Evolutionary conservation across 2,113 vertebrate species (phyloP).

Genomic region (Thunnus thynnus): DNA sequence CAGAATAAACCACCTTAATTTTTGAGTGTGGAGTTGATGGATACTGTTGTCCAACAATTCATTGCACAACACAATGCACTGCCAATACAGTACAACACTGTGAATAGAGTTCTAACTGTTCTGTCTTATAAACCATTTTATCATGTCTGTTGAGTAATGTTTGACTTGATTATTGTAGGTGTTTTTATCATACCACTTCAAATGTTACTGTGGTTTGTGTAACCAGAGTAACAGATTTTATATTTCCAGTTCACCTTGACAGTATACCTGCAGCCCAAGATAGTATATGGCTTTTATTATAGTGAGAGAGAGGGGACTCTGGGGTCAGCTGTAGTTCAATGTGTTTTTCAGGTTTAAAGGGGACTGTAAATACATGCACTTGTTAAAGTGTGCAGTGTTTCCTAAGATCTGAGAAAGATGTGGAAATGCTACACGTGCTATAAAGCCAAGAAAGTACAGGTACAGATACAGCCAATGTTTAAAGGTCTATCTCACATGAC

Average conservation of each 20-base stretch:
- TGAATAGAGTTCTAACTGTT: too few relatives aligned
- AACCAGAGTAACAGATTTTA: not conserved
- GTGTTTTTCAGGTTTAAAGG: not conserved
- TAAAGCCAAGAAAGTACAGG: not conserved
- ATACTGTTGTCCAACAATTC: too few relatives aligned
- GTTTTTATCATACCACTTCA: not conserved
- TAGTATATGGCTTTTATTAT: not conserved
- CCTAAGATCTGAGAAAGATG: not conserved
- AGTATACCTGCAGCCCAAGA: not conserved
- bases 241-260: not conserved
- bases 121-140: not conserved
- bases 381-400: constrained; percentile 2
- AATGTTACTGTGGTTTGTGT: not conserved
- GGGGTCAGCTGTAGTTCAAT: not conserved
- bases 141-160: not conserved
- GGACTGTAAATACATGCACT: not conserved
- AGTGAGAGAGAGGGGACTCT: not conserved
- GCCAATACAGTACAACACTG: too few relatives aligned
- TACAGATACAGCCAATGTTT: not conserved
- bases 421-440: not conserved
- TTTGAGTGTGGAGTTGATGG: too few relatives aligned
- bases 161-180: too few relatives aligned
- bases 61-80: too few relatives aligned
- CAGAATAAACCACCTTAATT: too few relatives aligned
- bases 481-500: constrained; percentile 10